Evolutionary conservation across 1,140 invertebrate genomes (phyloP).

Genomic region (Calliopsis andreniformis): DNA sequence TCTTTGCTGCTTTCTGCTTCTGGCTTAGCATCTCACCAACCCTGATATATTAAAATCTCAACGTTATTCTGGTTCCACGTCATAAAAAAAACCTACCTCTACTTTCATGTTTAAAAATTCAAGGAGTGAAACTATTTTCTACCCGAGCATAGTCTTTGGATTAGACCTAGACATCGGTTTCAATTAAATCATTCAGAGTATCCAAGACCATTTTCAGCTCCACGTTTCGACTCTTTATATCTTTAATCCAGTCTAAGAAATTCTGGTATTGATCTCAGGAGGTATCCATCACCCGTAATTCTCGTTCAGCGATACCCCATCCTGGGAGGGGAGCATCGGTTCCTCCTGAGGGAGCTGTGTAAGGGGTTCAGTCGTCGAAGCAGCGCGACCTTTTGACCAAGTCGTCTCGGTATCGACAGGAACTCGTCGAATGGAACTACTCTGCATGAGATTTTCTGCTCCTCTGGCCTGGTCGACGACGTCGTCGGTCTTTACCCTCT

Average conservation of each 20-base stretch:
- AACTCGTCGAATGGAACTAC: neutral
- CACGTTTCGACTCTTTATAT: too few species aligned
- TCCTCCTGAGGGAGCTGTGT: neutral
- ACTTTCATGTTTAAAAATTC: too few species aligned
- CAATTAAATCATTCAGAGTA: conserved; percentile 8
- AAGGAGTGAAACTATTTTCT: too few species aligned
- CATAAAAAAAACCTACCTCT: neutral
- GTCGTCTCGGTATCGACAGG: conserved; percentile 2
- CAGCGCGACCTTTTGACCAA: neutral
- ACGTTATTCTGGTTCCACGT: conserved; percentile 25
- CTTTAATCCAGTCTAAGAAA: too few species aligned
- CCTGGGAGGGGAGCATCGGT: neutral
- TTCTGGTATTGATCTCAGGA: too few species aligned
- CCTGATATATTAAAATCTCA: conserved; percentile 40
- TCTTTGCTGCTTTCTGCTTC: neutral
- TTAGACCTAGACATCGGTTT: too few species aligned
- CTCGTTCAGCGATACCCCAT: neutral
- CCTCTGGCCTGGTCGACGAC: neutral
- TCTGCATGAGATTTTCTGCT: conserved; percentile 30
- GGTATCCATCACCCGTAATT: neutral
- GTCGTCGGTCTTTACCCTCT: neutral
- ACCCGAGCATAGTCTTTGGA: too few species aligned
- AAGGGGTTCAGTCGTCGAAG: neutral
- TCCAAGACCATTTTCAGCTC: neutral
- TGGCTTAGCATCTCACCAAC: neutral